A percentile compares a stretch with the other conserved stretches of the same genome.
phyloP scores from a whole-genome alignment of 2,888 invertebrate species.

The Ernsta delagoae region DNA sequence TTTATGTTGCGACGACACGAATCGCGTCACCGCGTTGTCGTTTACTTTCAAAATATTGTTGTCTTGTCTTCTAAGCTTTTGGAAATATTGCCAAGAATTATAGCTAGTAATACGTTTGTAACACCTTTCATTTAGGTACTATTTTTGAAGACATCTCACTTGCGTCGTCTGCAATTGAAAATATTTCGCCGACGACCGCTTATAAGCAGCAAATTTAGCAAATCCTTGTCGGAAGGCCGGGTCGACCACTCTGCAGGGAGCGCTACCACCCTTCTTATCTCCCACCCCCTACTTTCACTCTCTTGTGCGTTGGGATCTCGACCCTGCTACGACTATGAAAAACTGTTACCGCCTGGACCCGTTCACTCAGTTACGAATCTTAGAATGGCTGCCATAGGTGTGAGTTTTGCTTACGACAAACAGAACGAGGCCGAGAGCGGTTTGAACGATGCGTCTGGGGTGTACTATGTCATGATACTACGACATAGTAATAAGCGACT shows the following conservation, averaged over 20 bases:
- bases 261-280: conserved; percentile 62
- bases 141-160: background rate
- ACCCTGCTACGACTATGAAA: conserved; percentile 61
- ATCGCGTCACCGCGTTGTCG: too few relatives aligned
- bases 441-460: conserved; percentile 75
- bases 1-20: too few relatives aligned
- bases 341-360: conserved; percentile 56
- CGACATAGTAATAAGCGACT: conserved; percentile 59
- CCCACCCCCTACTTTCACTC: conserved; percentile 80
- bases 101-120: background rate
- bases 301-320: conserved; percentile 79
- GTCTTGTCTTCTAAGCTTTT: background rate
- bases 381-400: conserved; percentile 50
- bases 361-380: conserved; percentile 53
- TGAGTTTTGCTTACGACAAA: conserved; percentile 58
- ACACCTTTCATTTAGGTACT: background rate
- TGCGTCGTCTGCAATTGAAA: conserved; percentile 42
- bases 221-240: conserved; percentile 79
- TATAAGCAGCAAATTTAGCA: conserved; percentile 81
- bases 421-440: conserved; percentile 75
- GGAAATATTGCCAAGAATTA: background rate
- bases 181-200: conserved; percentile 53
- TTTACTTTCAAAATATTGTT: background rate
- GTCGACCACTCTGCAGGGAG: conserved; percentile 79
- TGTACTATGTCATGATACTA: conserved; percentile 67